Evolutionary conservation across 2,797 vertebrate species (phyloP).

Genomic region (Saguinus oedipus): DNA sequence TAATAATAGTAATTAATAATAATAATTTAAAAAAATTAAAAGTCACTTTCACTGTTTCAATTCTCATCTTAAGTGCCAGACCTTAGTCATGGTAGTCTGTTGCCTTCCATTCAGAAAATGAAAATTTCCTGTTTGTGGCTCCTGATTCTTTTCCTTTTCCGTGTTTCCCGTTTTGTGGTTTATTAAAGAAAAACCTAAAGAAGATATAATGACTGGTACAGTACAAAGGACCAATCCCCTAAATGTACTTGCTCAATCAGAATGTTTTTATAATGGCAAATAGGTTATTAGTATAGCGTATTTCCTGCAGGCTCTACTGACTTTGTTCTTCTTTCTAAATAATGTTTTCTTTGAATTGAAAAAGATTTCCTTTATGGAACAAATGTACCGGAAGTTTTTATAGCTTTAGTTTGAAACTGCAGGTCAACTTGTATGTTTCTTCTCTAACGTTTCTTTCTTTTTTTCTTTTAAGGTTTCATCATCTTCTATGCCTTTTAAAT

Average conservation of each 20-base stretch:
- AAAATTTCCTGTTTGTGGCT: background rate
- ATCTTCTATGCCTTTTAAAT: background rate
- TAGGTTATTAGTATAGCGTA: background rate
- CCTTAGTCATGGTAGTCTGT: background rate
- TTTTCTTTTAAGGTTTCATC: background rate
- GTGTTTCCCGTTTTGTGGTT: background rate
- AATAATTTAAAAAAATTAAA: background rate
- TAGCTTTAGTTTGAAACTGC: slow-evolving; percentile 9
- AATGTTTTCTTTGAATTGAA: background rate
- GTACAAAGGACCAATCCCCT: background rate
- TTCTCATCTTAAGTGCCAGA: background rate
- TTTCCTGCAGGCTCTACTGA: background rate
- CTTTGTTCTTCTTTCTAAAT: background rate
- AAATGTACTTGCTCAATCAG: background rate
- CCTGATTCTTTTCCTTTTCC: background rate
- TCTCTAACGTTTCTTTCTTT: background rate
- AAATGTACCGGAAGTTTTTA: background rate
- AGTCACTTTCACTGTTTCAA: background rate
- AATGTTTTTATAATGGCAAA: background rate
- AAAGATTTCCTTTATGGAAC: slow-evolving; percentile 14
- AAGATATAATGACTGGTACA: background rate
- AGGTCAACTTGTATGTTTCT: slow-evolving; percentile 21
- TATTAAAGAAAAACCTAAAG: background rate
- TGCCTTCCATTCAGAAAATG: background rate
- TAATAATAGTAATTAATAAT: background rate